Base-by-base conservation (phyloP, 1,140 invertebrate genomes). In the Amyelois transitella region DNA sequence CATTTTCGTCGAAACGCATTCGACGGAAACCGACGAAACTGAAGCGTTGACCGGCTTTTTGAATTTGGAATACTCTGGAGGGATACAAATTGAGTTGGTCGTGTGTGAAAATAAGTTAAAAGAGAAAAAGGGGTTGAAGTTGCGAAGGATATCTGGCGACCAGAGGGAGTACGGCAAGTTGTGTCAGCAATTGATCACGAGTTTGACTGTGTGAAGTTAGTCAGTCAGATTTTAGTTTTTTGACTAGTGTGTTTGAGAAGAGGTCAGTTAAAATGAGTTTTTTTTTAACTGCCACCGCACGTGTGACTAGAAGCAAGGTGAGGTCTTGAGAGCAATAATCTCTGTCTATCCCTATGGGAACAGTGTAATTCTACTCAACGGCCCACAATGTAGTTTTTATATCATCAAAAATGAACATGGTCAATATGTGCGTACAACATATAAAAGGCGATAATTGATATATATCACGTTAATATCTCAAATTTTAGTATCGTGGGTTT, bases 121-220 rank as follows among this genome's bases (percentile, higher is more conserved):
- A 60, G 93, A 94, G 72, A 92, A 93, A 44, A 96, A 96, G 66
- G 95, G 96, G 6, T 91, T 98, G 56, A 97, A 97, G 74, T 93
- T 98, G 91, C 88, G 96, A 55, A 90, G 96, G 76, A 96, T 98
- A 60, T 97, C 96, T 0, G 97, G 97, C 1, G 96, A 98, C 86
- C 95, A 96, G 81, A 90, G 94, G 58, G 94, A 96, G 75, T 98
- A 97, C 77, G 95, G 94, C 59, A 95, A 96, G 78, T 91, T 98
- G 12, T 98, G 96, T 86, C 94, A 97, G 74, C 95, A 97, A 78
- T 88, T 98, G 51, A 95, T 98, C 44, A 94, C 94, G 45, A 96
- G 95, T 75, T 94, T 98, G 85, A 94, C 93, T 61, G 94, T 94
- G 81, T 94, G 67, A 66, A 49, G 44, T 17, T 38, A 55, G 48